Conservation (phyloP, 2,113 vertebrate species). For the Bubalus kerabau region DNA sequence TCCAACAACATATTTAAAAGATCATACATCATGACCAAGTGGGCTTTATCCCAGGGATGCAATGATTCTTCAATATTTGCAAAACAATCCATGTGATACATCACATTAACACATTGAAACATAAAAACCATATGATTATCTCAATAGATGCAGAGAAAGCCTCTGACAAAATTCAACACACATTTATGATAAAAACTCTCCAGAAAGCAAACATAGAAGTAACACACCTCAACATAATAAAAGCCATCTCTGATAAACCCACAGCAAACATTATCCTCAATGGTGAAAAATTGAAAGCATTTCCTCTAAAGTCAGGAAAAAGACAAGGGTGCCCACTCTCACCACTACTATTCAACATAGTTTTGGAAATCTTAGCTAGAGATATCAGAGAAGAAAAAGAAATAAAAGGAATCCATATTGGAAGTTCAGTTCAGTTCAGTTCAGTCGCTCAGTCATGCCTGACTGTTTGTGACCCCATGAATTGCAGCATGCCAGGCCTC, state of each 20-base stretch:
- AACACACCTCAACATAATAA: neutral
- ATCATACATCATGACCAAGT: neutral
- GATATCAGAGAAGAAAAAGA: neutral
- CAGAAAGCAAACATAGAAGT: neutral
- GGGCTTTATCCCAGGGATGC: neutral
- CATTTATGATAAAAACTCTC: neutral
- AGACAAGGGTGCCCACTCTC: neutral
- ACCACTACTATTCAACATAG: neutral
- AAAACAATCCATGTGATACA: neutral
- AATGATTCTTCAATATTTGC: neutral
- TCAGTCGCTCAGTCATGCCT: too few relatives aligned
- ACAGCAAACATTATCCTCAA: neutral
- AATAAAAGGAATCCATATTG: neutral
- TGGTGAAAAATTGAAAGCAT: neutral
- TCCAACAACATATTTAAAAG: neutral
- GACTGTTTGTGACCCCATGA: fast-evolving
- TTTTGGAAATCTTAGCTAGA: neutral
- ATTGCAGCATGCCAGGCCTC: too few relatives aligned
- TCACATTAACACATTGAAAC: neutral
- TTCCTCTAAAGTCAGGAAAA: neutral
- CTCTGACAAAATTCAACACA: neutral
- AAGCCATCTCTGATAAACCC: neutral
- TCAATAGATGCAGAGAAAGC: neutral
- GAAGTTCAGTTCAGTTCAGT: neutral
- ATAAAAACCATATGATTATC: neutral